Evolutionary conservation across 64 coral and sea anemone genomes (phyloP).

Genomic region (Platygyra sinensis): DNA sequence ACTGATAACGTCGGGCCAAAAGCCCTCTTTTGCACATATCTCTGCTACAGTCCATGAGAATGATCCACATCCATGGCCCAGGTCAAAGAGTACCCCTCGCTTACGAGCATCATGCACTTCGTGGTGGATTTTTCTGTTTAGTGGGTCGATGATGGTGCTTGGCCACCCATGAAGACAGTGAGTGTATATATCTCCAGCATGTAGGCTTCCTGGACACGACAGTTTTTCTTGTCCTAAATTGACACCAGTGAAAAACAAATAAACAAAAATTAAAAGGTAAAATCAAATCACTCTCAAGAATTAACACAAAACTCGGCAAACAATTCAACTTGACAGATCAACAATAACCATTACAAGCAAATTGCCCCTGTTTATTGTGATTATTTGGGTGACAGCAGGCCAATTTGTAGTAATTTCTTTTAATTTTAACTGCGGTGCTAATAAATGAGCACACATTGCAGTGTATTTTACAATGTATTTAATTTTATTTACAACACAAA

Average conservation of each 20-base stretch:
- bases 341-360: too few relatives aligned
- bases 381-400: too few relatives aligned
- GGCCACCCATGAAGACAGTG: slow-evolving; percentile 67
- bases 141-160: slow-evolving; percentile 70
- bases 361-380: too few relatives aligned
- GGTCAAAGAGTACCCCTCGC: slow-evolving; percentile 85
- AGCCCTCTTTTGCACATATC: slow-evolving; percentile 72
- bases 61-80: slow-evolving; percentile 85
- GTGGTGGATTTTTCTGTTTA: slow-evolving; percentile 13
- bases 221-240: slow-evolving; percentile 12
- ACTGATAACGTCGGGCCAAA: slow-evolving; percentile 93
- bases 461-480: background rate
- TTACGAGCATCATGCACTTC: slow-evolving; percentile 63
- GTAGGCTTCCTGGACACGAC: slow-evolving; percentile 76
- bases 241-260: too few relatives aligned
- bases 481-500: too few relatives aligned
- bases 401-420: too few relatives aligned
- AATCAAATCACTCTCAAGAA: too few relatives aligned
- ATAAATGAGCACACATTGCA: background rate
- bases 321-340: too few relatives aligned
- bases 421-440: background rate
- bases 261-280: too few relatives aligned
- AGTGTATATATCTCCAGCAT: slow-evolving; percentile 79
- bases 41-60: slow-evolving; percentile 94
- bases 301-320: too few relatives aligned